A percentile compares a stretch with the other conserved stretches of the same genome.
Conservation (phyloP, 2,888 invertebrate genomes). For the Eutolmus rufibarbis region DNA sequence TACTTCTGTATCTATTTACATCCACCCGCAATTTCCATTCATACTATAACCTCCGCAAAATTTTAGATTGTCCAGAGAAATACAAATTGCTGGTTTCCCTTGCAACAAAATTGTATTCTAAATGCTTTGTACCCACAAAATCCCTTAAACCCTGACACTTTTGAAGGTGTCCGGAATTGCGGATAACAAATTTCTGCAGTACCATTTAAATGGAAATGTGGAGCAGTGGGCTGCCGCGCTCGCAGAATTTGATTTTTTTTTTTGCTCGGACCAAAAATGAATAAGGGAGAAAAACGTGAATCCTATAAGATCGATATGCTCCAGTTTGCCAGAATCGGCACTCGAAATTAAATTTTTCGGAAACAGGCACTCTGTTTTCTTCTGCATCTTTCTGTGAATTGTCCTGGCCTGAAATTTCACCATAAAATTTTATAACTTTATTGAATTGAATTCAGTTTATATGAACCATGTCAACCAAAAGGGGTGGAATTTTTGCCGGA, state of each 20-base stretch:
- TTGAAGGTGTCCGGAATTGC: constrained; percentile 10
- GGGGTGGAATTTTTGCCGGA: background rate
- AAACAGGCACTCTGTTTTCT: background rate
- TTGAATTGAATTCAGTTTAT: background rate
- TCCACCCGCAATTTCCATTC: background rate
- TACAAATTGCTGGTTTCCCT: background rate
- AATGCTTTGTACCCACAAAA: constrained; percentile 10
- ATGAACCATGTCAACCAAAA: background rate
- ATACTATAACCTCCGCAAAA: background rate
- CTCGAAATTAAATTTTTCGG: background rate
- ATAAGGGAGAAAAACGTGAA: background rate
- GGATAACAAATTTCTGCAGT: constrained; percentile 19
- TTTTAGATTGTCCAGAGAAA: background rate
- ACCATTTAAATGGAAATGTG: constrained; percentile 19
- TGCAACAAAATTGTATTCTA: constrained; percentile 1
- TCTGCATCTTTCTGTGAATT: background rate
- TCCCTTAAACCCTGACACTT: constrained; percentile 11
- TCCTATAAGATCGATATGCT: background rate
- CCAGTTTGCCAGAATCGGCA: background rate
- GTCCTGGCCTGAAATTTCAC: background rate
- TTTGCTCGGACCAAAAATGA: background rate
- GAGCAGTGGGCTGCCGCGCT: background rate
- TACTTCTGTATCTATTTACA: background rate
- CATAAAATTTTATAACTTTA: constrained; percentile 23
- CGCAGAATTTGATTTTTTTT: background rate